These are phyloP conservation scores for Apodemia zela DNA, from an alignment of 2,888 invertebrate genomes.

Conservation along the genomic window DNA sequence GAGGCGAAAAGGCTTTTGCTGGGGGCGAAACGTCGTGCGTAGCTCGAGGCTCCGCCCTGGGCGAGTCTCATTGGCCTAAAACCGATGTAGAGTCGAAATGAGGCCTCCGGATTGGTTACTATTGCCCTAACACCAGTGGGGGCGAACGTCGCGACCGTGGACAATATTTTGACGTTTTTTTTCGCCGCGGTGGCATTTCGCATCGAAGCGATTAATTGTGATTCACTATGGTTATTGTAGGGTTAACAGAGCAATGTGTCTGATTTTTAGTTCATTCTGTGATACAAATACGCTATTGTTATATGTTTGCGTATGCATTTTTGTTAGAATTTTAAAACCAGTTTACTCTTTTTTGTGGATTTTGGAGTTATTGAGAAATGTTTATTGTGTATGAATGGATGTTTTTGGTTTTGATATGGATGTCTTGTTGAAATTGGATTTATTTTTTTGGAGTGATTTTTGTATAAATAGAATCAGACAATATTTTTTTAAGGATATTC, in stretches of 20 bases:
- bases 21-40: constrained; percentile 74
- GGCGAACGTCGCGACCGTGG: constrained; percentile 49
- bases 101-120: constrained; percentile 66
- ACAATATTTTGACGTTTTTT: constrained; percentile 78
- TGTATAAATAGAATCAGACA: too few relatives aligned
- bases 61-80: constrained; percentile 65
- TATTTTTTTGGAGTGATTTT: background rate
- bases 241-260: constrained; percentile 72
- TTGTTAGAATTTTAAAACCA: constrained; percentile 35
- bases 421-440: constrained; percentile 2
- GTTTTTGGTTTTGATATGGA: constrained; percentile 5
- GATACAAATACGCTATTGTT: constrained; percentile 26
- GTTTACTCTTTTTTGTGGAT: constrained; percentile 21
- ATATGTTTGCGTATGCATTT: constrained; percentile 37
- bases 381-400: background rate
- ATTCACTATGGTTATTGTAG: constrained; percentile 76
- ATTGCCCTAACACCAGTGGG: constrained; percentile 51
- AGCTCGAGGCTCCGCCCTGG: constrained; percentile 75
- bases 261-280: constrained; percentile 34
- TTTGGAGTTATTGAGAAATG: constrained; percentile 4
- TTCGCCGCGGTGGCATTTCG: constrained; percentile 70
- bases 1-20: constrained; percentile 79
- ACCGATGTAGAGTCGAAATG: constrained; percentile 55
- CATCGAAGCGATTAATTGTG: constrained; percentile 75
- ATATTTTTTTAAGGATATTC: too few relatives aligned